These are phyloP conservation scores for Heliocidaris erythrogramma DNA, from an alignment of 35 echinoderm and acorn worm species.

Conservation along the genomic window DNA sequence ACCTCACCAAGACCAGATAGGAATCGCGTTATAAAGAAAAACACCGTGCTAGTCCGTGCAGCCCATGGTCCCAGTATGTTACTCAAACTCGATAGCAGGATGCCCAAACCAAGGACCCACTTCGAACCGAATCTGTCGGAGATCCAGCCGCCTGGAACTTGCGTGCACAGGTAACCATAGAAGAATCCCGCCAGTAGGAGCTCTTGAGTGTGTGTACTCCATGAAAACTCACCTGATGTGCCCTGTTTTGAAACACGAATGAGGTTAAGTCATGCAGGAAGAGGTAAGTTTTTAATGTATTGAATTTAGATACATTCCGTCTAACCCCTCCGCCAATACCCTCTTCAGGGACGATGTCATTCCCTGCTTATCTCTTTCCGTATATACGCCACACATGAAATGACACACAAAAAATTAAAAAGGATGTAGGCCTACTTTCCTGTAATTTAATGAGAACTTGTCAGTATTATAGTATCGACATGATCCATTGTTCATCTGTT, in stretches of 20 bases:
- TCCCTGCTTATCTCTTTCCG: no score
- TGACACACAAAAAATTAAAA: no score
- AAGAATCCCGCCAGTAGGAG: background rate
- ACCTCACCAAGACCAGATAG: background rate
- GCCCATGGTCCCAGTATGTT: background rate
- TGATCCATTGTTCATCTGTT: no score
- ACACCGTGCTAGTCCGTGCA: background rate
- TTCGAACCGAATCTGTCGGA: background rate
- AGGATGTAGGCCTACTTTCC: no score
- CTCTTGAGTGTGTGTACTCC: background rate
- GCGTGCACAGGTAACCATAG: background rate
- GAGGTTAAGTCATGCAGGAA: no score
- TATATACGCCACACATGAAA: no score
- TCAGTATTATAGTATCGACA: no score
- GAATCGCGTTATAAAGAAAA: background rate
- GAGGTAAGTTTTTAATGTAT: no score
- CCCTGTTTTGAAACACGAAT: background rate
- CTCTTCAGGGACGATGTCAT: no score
- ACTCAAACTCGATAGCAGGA: background rate
- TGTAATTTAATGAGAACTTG: no score
- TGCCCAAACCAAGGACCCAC: background rate
- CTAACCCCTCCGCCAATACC: no score
- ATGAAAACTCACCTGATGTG: background rate
- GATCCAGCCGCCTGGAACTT: background rate
- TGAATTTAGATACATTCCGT: no score